Evolutionary conservation across 2,888 invertebrate species (phyloP), one percentile per base, ranked within the genome.

Genomic region (Tinea semifulvella): DNA sequence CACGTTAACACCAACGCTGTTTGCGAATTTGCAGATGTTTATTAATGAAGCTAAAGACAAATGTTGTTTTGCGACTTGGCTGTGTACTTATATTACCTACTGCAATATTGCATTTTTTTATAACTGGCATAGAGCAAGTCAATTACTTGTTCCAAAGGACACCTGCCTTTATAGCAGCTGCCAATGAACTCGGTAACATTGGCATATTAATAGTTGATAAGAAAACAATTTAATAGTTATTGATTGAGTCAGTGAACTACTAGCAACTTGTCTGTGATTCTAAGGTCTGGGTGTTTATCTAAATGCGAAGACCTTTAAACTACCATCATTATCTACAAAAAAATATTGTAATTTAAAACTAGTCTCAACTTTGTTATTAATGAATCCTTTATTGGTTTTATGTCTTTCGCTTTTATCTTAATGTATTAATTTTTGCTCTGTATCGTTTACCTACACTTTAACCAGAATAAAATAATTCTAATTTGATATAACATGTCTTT

Each of bases 141-240:
- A 22, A 8, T 22, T 22, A 22, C 25, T 22, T 22, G 25, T 16
- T 10, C 16, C 18, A 36, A 18, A 18, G 2, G 18, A 14, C 36
- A 36, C 36, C 36, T 36, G 36, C 25, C 8, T 7, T 5, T 16
- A 36, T n/a, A 18, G 17, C 36, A 36, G 36, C 36, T 36, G 36
- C 18, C 17, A 36, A 16, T 18, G 36, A 36, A 36, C 36, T 16
- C 16, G 10, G 6, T 17, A 18, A 8, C 25, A 7, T 7, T 7
- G 25, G 5, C 8, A 14, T 36, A 18, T 36, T 36, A 18, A 18
- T 36, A 36, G 17, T 36, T 36, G 4, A 36, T 36, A 36, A 5
- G 17, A 36, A 36, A 36, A 36, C 18, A 36, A 36, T 36, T 36
- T 18, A 36, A 36, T 36, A 18, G 36, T 36, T 18, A 36, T 36